Conservation (phyloP, 1,140 invertebrate species). For the Drosophila sproati region DNA sequence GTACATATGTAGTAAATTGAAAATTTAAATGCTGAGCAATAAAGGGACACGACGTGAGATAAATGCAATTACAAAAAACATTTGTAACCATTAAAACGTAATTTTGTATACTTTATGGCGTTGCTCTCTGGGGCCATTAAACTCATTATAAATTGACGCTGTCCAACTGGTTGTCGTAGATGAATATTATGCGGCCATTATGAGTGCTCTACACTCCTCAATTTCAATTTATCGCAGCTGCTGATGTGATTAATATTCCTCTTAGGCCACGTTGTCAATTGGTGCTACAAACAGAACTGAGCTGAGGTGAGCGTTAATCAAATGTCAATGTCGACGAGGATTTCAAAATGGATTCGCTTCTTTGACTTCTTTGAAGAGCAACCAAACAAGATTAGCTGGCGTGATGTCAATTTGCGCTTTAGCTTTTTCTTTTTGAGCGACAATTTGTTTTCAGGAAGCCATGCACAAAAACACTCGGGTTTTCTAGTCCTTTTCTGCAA, state of each 20-base stretch:
- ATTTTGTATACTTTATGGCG: slow-evolving; percentile 63
- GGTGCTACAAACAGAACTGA: not conserved
- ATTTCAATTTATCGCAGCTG: slow-evolving; percentile 48
- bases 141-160: slow-evolving; percentile 69
- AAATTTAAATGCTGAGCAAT: slow-evolving; percentile 26
- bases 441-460: not conserved
- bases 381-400: slow-evolving; percentile 5
- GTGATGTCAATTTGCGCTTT: slow-evolving; percentile 6
- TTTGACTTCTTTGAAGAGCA: slow-evolving; percentile 8
- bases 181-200: slow-evolving; percentile 10
- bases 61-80: slow-evolving; percentile 73
- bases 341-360: slow-evolving; percentile 44
- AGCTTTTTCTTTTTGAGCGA: slow-evolving; percentile 1
- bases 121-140: slow-evolving; percentile 63
- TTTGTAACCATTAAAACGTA: slow-evolving; percentile 73
- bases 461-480: not conserved
- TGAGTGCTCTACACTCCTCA: slow-evolving; percentile 8
- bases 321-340: slow-evolving; percentile 71
- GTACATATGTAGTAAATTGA: slow-evolving; percentile 6
- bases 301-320: slow-evolving; percentile 62
- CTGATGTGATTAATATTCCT: slow-evolving; percentile 58
- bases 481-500: slow-evolving; percentile 27
- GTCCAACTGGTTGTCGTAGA: slow-evolving; percentile 10
- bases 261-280: slow-evolving; percentile 17
- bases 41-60: slow-evolving; percentile 42